Evolutionary conservation across 1,140 invertebrate genomes (phyloP).

Genomic region (Vanessa tameamea): DNA sequence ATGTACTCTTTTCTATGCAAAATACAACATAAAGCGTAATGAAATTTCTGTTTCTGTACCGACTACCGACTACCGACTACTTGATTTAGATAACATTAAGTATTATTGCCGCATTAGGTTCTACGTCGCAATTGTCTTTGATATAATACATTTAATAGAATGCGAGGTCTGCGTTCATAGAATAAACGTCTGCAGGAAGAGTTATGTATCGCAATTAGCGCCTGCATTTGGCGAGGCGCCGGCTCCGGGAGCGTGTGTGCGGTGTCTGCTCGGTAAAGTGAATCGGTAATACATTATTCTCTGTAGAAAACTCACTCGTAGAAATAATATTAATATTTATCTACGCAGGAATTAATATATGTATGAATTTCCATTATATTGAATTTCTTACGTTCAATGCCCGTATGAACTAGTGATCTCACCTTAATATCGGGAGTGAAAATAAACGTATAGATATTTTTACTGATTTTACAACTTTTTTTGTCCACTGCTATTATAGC

Average conservation of each 20-base stretch:
- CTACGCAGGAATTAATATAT: too few species aligned
- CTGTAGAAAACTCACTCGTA: neutral
- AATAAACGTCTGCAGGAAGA: neutral
- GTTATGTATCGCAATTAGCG: slow-evolving; percentile 5
- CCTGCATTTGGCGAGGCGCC: neutral
- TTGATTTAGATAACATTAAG: slow-evolving; percentile 5
- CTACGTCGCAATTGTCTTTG: neutral
- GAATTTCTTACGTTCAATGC: too few species aligned
- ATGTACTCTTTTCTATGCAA: slow-evolving; percentile 18
- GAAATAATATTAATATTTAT: neutral
- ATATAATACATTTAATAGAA: neutral
- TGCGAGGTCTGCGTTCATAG: neutral
- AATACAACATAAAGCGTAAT: slow-evolving; percentile 5
- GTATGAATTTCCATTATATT: too few species aligned
- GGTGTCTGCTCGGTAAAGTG: neutral
- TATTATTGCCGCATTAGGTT: neutral
- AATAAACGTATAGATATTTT: too few species aligned
- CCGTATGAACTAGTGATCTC: too few species aligned
- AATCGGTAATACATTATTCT: too few species aligned
- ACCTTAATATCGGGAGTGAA: too few species aligned
- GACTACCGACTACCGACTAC: neutral
- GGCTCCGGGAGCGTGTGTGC: neutral
- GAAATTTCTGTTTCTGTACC: slow-evolving; percentile 13
- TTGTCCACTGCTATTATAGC: too few species aligned
- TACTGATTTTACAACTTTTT: too few species aligned